Evolutionary conservation across 1,140 invertebrate genomes (phyloP).

Genomic region (Panagrolaimus sp.): DNA sequence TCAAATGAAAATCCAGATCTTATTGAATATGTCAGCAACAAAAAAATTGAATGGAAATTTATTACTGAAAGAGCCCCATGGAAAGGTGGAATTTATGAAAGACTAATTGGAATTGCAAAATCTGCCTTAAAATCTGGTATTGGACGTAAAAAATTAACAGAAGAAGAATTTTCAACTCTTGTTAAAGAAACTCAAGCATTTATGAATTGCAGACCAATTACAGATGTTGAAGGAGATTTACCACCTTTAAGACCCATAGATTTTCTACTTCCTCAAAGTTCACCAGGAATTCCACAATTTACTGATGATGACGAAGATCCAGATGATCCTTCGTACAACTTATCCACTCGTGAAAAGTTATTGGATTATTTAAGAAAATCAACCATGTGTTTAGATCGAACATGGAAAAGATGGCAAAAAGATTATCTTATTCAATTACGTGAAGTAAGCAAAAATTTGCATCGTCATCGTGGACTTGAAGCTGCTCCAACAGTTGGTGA

Average conservation of each 20-base stretch:
- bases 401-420: not conserved
- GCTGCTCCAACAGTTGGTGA: not conserved
- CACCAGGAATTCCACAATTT: not conserved
- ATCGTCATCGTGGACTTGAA: not conserved
- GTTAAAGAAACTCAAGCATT: not conserved
- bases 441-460: not conserved
- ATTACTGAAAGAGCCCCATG: not conserved
- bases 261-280: not conserved
- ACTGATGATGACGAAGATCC: not conserved
- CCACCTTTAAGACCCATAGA: not conserved
- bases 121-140: not conserved
- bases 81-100: slow-evolving; percentile 1
- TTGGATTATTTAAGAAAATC: not conserved
- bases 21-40: not conserved
- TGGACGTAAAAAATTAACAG: not conserved
- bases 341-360: not conserved
- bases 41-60: not conserved
- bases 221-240: not conserved
- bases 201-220: not conserved
- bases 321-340: not conserved
- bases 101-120: not conserved
- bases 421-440: not conserved
- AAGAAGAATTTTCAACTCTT: not conserved
- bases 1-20: not conserved
- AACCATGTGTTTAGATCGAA: not conserved